Evolutionary conservation across 2,113 vertebrate genomes (phyloP).

Genomic region (Vicugna pacos): DNA sequence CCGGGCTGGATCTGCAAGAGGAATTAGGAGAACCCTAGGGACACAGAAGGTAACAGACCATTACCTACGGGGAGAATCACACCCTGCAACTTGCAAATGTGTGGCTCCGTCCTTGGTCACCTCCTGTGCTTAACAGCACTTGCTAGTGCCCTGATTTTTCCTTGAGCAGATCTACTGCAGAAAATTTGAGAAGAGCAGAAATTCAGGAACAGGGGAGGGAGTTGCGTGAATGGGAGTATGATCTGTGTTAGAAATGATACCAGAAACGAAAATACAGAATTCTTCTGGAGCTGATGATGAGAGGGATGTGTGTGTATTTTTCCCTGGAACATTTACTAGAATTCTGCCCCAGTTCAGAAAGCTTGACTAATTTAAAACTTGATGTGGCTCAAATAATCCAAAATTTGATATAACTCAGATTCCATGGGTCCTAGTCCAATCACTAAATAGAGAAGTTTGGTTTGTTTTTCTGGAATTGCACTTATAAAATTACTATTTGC

Average conservation of each 20-base stretch:
- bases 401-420: background rate
- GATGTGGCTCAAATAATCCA: background rate
- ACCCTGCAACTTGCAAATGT: background rate
- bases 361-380: background rate
- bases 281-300: background rate
- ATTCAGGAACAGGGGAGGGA: background rate
- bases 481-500: background rate
- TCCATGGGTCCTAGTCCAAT: background rate
- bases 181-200: constrained; percentile 1
- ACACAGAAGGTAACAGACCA: background rate
- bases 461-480: constrained; percentile 11
- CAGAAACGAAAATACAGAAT: background rate
- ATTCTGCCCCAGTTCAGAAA: background rate
- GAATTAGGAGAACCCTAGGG: background rate
- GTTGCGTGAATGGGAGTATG: background rate
- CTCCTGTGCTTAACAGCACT: background rate
- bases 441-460: background rate
- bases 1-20: constrained; percentile 16
- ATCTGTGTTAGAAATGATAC: background rate
- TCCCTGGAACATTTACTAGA: background rate
- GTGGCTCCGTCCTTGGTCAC: background rate
- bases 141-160: background rate
- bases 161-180: background rate
- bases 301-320: background rate
- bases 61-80: background rate